These are phyloP conservation scores for Mactromeris polynyma DNA, from an alignment of 2,888 invertebrate genomes.

Conservation along the genomic window DNA sequence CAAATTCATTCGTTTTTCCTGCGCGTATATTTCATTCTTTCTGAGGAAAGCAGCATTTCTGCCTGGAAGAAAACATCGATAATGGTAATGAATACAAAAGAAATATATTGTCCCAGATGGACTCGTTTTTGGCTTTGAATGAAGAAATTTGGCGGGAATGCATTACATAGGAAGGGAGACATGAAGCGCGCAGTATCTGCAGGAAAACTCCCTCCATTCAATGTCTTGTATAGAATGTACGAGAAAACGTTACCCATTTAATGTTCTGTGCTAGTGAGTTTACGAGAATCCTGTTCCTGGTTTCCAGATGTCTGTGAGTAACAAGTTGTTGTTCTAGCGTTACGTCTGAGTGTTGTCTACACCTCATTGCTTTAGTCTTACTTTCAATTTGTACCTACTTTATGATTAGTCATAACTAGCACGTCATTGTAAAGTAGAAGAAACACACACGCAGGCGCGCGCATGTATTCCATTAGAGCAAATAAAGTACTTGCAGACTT, in stretches of 20 bases:
- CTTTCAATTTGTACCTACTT: neutral
- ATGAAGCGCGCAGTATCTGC: neutral
- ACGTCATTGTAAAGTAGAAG: neutral
- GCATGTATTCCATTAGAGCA: neutral
- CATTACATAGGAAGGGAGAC: neutral
- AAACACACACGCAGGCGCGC: neutral
- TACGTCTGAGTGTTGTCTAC: neutral
- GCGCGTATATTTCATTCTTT: neutral
- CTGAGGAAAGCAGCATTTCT: neutral
- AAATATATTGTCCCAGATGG: conserved; percentile 1
- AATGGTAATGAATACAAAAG: conserved; percentile 3
- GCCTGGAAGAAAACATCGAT: neutral
- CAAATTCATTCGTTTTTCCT: neutral
- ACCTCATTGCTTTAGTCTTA: neutral
- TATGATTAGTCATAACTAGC: neutral
- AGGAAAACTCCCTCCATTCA: neutral
- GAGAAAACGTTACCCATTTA: neutral
- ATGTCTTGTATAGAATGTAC: neutral
- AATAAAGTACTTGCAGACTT: no score
- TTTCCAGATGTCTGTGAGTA: neutral
- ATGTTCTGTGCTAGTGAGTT: neutral
- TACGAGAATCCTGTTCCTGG: neutral
- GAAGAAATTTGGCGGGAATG: conserved; percentile 15
- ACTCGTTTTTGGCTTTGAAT: conserved; percentile 10
- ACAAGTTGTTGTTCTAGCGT: neutral